Base-by-base conservation (phyloP, 35 echinoderm and acorn worm genomes). In the Acanthaster planci region DNA sequence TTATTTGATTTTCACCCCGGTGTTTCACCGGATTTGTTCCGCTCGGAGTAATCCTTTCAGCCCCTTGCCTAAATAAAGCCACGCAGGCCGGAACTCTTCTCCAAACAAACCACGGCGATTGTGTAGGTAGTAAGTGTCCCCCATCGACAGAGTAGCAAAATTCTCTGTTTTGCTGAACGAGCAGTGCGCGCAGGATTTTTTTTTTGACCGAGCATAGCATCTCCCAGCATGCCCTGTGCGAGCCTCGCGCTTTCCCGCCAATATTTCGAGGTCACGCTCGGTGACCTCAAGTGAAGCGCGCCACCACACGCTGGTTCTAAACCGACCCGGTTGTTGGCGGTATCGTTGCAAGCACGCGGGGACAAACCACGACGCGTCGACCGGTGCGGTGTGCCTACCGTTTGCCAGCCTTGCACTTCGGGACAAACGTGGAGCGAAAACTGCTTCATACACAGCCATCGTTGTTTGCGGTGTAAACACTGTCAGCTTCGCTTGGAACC, bases 251-350 rank as follows among this genome's bases (percentile, higher is more conserved):
- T 31, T 35, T 72, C 64, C 64, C 64, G 18, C 64, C 42, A 47
- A 2, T 34, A 23, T 72, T 72, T 72, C 23, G 64, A 72, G 64
- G 64, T 72, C 64, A 72, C 18, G 19, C 15, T 21, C 64, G 5
- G 64, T 72, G 64, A 72, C 64, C 64, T 72, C 34, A 3, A 19
- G 30, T 72, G 64, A 23, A 72, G 64, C 64, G 64, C 64, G 64
- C 64, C 64, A 72, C 23, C 64, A 72, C 26, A 72, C 64, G 30
- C 7, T 34, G 8, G 64, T 72, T 72, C 30, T 19, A 72, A 72
- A 31, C 64, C 26, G 30, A 26, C 30, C 26, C 34, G 26, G 64
- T 72, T 72, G 22, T 72, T 34, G 10, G 16, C 64, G 1, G 64
- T 31, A 34, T n/a, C n/a, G 42, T 47, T 47, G 42, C 42, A 47